Evolutionary conservation across 2,888 invertebrate species (phyloP), one percentile per base, ranked within the genome.

Genomic region (Quadriops clusia): DNA sequence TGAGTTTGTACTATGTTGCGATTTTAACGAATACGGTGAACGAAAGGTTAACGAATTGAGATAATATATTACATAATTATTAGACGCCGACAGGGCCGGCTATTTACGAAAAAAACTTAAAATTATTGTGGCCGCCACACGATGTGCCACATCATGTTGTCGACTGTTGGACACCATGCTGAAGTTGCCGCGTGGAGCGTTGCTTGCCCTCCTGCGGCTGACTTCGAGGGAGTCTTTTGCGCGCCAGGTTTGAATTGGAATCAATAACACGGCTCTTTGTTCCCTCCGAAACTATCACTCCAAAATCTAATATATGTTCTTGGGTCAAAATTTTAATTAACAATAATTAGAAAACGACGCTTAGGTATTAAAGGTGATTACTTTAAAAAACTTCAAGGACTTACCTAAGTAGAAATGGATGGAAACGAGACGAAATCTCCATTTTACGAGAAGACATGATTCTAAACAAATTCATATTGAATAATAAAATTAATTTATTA

Each of bases 61-160:
- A 43, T 46, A 53, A n/a, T 53, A 54, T 54, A 55, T 60, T 58
- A 59, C 56, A 59, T 59, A 58, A 56, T 58, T 58, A 51, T 52
- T 53, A 46, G 39, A 40, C 47, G 57, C 56, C 58, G 58, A 56
- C 47, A 53, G 44, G 43, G 50, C 53, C 57, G 58, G 58, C 58
- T 38, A 47, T 47, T 49, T 50, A 53, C 54, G 54, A 46, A 55
- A 44, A 56, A 58, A 56, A 54, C 56, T 56, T 58, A 59, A 58
- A 56, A 53, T 59, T 54, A 51, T 47, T 56, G 58, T 58, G 58
- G 58, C 58, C 55, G 56, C 52, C 55, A 54, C 50, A 53, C 58
- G 58, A 58, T 56, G 54, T 62, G 62, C 62, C 62, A 62, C 62
- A 62, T 62, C 61, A 61, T 61, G 60, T 60, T 60, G 58, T 58